These are phyloP conservation scores for Kryptolebias marmoratus DNA, from an alignment of 2,113 vertebrate genomes.

Conservation along the genomic window DNA sequence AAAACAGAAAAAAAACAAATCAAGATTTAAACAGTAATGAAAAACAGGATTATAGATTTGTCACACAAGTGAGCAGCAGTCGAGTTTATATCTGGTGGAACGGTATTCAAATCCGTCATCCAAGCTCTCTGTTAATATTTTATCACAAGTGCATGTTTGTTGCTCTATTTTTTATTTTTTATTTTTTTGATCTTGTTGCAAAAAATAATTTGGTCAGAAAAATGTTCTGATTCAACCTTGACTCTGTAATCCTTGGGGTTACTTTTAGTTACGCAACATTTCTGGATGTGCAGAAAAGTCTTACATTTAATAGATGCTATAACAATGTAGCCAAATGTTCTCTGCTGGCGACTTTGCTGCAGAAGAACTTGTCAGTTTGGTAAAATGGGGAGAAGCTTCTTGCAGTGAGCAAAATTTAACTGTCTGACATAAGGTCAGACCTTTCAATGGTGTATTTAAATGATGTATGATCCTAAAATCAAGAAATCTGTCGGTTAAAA, in stretches of 20 bases:
- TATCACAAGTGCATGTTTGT: constrained; percentile 13
- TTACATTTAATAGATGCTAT: neutral
- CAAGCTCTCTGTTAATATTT: constrained; percentile 13
- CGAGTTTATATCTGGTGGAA: constrained; percentile 35
- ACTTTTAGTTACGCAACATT: neutral
- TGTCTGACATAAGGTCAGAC: neutral
- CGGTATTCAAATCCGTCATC: constrained; percentile 20
- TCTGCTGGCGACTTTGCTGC: neutral
- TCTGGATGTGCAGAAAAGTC: neutral
- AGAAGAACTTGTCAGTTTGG: no score
- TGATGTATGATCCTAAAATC: no score
- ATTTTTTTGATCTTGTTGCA: neutral
- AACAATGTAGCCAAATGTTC: neutral
- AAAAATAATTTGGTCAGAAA: neutral
- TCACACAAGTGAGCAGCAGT: constrained; percentile 38
- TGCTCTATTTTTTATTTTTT: neutral
- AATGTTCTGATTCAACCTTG: neutral
- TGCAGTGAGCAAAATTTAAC: no score
- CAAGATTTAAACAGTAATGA: constrained; percentile 68
- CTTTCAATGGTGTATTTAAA: neutral
- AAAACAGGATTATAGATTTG: constrained; percentile 72
- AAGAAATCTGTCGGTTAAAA: neutral
- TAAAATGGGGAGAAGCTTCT: no score
- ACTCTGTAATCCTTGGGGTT: neutral
- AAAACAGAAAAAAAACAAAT: constrained; percentile 62